Percentiles rank a stretch among this genome's conserved stretches.
Conservation (phyloP, 2,113 vertebrate species). For the Fregetta grallaria region DNA sequence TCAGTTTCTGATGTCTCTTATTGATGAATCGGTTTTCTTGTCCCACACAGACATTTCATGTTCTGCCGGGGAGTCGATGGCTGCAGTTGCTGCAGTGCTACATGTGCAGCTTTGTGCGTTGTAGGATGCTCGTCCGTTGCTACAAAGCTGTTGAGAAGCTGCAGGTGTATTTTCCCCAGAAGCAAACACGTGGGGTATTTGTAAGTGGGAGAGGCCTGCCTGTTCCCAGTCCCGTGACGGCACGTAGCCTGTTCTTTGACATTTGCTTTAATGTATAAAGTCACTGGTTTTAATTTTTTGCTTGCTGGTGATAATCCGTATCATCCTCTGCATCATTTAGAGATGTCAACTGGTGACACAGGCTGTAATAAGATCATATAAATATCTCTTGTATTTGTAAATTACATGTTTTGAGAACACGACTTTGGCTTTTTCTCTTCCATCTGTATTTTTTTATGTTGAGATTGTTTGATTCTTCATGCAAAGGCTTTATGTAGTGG, state of each 20-base stretch:
- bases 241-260: not conserved
- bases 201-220: not conserved
- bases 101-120: fast-evolving
- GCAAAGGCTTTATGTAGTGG: not conserved
- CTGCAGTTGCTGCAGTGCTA: not conserved
- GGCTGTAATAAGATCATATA: not conserved
- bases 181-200: fast-evolving
- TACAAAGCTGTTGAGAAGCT: not conserved
- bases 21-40: not conserved
- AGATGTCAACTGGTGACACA: not conserved
- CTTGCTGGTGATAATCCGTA: not conserved
- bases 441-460: not conserved
- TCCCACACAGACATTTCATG: not conserved
- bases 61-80: not conserved
- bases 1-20: not conserved
- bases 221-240: not conserved
- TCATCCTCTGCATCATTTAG: not conserved
- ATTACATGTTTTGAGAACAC: not conserved
- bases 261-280: not conserved
- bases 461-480: not conserved
- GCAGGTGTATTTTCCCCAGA: not conserved
- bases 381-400: not conserved
- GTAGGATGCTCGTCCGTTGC: not conserved
- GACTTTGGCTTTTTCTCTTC: not conserved
- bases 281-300: not conserved